These are phyloP conservation scores for Myotis planiceps DNA, from an alignment of 2,797 vertebrate species.

Conservation along the genomic window DNA sequence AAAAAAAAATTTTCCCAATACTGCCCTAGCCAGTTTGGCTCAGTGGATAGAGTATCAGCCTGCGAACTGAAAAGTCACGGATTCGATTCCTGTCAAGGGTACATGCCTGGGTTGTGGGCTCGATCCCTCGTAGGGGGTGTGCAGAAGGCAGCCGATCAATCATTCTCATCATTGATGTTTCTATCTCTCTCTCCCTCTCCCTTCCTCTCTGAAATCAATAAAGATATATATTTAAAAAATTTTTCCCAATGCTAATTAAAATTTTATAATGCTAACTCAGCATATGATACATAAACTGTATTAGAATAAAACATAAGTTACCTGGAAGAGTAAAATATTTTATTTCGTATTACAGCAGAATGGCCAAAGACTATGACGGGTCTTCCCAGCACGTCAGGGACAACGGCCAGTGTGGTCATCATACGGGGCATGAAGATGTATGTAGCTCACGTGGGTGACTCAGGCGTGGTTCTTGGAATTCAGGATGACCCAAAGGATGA, in stretches of 20 bases:
- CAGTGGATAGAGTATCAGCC: neutral
- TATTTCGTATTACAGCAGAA: constrained; percentile 89
- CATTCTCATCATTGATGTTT: neutral
- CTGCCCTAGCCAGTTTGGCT: neutral
- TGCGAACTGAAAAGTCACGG: too few relatives aligned
- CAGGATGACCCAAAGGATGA: constrained; percentile 93
- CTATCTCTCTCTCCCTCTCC: neutral
- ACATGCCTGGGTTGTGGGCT: too few relatives aligned
- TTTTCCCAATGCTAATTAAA: constrained; percentile 43
- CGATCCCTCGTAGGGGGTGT: too few relatives aligned
- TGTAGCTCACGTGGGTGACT: constrained; percentile 97
- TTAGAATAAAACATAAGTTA: neutral
- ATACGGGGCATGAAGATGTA: constrained; percentile 95
- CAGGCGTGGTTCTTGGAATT: constrained; percentile 95
- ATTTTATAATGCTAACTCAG: constrained; percentile 26
- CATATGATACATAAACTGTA: neutral
- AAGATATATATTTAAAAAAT: neutral
- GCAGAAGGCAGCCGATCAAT: neutral
- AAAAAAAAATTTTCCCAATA: neutral
- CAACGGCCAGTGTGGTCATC: constrained; percentile 96
- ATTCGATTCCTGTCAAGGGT: too few relatives aligned
- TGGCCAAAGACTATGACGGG: constrained; percentile 98
- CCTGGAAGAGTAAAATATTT: constrained; percentile 39
- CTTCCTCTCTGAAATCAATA: neutral
- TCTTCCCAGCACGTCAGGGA: constrained; percentile 96